Evolutionary conservation across 2,797 vertebrate species (phyloP).

Genomic region (Phataginus tricuspis): DNA sequence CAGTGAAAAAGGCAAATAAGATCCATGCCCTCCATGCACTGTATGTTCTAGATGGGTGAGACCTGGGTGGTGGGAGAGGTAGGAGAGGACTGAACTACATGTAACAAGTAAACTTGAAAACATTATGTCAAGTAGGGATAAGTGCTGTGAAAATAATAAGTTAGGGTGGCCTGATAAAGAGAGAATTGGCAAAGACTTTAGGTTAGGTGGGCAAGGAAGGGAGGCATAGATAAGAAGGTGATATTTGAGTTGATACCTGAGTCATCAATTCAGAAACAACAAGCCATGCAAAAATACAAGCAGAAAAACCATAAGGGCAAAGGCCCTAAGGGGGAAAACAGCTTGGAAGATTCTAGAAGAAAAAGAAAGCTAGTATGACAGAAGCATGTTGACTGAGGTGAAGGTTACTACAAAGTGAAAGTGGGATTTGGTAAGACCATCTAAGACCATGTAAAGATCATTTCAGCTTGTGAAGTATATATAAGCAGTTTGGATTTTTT

Average conservation of each 20-base stretch:
- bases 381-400: neutral
- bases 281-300: neutral
- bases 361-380: neutral
- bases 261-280: neutral
- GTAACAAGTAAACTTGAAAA: neutral
- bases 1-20: neutral
- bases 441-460: neutral
- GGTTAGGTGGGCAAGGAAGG: neutral
- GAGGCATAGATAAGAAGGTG: neutral
- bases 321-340: neutral
- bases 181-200: neutral
- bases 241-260: neutral
- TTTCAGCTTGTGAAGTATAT: neutral
- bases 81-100: neutral
- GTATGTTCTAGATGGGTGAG: neutral
- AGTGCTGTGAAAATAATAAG: neutral
- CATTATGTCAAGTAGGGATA: neutral
- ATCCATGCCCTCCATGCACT: neutral
- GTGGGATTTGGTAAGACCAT: neutral
- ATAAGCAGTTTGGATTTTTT: neutral
- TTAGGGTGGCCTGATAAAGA: neutral
- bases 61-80: neutral
- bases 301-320: neutral
- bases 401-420: neutral
- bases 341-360: neutral